Base-by-base conservation (phyloP, 2,888 invertebrate genomes). In the Scelioninae gen. 1 region DNA sequence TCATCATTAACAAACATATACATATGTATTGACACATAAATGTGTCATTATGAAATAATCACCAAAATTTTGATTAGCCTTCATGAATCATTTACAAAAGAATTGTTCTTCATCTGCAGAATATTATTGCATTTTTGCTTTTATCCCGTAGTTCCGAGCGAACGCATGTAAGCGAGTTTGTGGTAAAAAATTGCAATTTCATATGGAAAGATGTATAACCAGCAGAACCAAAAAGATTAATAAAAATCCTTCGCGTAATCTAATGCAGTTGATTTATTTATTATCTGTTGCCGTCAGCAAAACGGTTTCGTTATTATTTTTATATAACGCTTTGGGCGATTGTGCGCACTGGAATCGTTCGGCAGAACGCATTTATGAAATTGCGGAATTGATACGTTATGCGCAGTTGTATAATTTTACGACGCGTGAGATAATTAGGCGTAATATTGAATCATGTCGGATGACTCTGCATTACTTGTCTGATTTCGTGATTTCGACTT, bases 351-450 rank as follows among this genome's bases (percentile, higher is more conserved):
- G 51, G 38, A 71, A 38, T 31, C 60, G 47, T 58, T 34, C 38
- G 6, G 45, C 62, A 47, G 40, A 62, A 56, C 56, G 63, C 49
- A 55, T 63, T 68, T 62, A 68, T 62, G 62, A 77, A 69, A 68
- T 58, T 4, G 45, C 60, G 68, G 38, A 68, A 77, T 62, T 58
- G 78, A 58, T 65, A 58, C 49, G 65, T 62, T 63, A 11, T 23
- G 47, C 45, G 0, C 29, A 32, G 63, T 69, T 71, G 78, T 65
- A 71, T 65, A 78, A 78, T 71, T 71, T 78, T 78, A 78, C 65
- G 78, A 78, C 43, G 71, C 71, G 71, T 78, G 56, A 78, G 69
- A 78, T 71, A 78, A 78, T 78, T 78, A 78, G 55, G 38, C 31
- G 40, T 69, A 69, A 55, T 45, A 62, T 29, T 40, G 66, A 77